Percentiles rank a stretch among this genome's conserved stretches.
phyloP scores from a whole-genome alignment of 2,797 vertebrate genomes.

The Philypnodon macrostomus region DNA sequence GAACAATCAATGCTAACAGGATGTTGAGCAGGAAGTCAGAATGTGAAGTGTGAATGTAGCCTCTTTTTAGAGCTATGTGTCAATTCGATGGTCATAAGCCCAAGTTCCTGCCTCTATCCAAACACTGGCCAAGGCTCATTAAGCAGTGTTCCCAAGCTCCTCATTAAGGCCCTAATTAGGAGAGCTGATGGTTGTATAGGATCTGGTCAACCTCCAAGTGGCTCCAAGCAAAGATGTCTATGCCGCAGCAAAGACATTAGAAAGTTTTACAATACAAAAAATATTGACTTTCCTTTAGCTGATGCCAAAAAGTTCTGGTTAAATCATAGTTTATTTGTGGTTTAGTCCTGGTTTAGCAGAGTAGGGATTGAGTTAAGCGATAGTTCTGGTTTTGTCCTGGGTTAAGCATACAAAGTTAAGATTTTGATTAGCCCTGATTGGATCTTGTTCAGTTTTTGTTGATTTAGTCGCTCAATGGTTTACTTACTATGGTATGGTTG shows the following conservation, averaged over 20 bases:
- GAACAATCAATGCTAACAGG: not conserved
- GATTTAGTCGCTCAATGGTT: no score
- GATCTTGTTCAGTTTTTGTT: no score
- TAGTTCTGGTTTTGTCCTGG: no score
- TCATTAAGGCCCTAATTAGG: constrained; percentile 66
- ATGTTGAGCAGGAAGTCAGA: not conserved
- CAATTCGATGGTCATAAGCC: no score
- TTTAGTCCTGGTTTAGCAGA: no score
- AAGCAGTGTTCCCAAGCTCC: constrained; percentile 52
- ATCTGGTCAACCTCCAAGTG: constrained; percentile 55
- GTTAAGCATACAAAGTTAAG: no score
- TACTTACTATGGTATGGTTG: no score
- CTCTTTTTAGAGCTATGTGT: constrained; percentile 31
- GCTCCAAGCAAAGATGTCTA: constrained; percentile 28
- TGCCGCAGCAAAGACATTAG: constrained; percentile 28
- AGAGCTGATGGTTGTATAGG: constrained; percentile 41
- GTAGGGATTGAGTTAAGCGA: no score
- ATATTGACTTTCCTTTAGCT: no score
- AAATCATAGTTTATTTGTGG: no score
- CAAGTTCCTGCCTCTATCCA: constrained; percentile 42
- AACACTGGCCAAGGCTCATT: constrained; percentile 61
- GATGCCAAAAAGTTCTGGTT: no score
- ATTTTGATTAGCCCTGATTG: no score
- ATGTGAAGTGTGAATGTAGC: constrained; percentile 16
- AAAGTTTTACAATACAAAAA: not conserved